Base-by-base conservation (phyloP, 2,888 invertebrate genomes). In the Kuschelorhynchus macadamiae region DNA sequence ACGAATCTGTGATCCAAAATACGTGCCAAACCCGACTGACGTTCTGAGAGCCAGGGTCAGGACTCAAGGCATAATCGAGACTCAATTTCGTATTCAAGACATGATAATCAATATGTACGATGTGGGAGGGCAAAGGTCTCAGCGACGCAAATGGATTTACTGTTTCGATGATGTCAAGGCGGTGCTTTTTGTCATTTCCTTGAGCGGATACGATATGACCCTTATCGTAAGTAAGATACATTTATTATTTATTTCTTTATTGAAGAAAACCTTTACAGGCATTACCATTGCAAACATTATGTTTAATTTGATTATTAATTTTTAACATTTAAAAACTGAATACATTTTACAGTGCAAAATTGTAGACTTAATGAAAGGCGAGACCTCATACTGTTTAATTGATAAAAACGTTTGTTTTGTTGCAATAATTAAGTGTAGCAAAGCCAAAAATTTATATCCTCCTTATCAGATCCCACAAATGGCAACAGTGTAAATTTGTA, bases 131-230 rank as follows among this genome's bases (percentile, higher is more conserved):
- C 90, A 89, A 77, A 81, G 89, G 77, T 89, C 89, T 67, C 89
- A 90, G 79, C 79, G 90, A 44, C 82, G 88, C 59, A 90, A 90
- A 78, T 90, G 90, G 90, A 89, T 90, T 74, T 88, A 89, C 77
- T 89, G 89, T 79, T 90, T 90, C 79, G 89, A 89, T 78, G 88
- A 89, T 79, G 89, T 89, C 1, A 83, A 86, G 74, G 88, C 89
- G 14, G 87, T 90, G 1, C 78, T 90, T 42, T 90, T 88, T 82
- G 89, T 90, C 14, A 88, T 88, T 12, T 88, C 90, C 0, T 81
- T 90, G 7, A 90, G 89, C 80, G 88, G 89, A 42, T 90, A 89
- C 76, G 90, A 90, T 77, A 89, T 90, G 89, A 88, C 88, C 2
- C 80, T 89, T 42, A 81, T 87, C 74, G 85, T 86, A 78, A 79